phyloP scores from a whole-genome alignment of 2,113 vertebrate species.

The Notechis scutatus region DNA sequence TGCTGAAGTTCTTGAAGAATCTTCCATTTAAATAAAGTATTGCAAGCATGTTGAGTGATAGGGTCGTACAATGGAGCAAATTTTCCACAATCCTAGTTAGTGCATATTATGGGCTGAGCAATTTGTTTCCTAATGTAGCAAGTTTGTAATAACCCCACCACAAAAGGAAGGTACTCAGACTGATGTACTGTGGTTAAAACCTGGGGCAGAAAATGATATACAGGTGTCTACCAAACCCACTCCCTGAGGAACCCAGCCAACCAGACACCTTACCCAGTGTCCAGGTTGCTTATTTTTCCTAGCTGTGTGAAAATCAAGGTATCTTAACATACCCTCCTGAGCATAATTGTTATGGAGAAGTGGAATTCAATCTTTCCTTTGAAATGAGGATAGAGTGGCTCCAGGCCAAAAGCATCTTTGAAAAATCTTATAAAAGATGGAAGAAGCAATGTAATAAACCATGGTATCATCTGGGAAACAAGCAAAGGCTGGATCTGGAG shows the following conservation, averaged over 20 bases:
- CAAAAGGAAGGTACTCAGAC: not conserved
- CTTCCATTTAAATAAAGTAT: not conserved
- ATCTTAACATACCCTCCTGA: slow-evolving; percentile 10
- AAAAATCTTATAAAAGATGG: not conserved
- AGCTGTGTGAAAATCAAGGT: not conserved
- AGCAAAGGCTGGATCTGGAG: not conserved
- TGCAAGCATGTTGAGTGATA: not conserved
- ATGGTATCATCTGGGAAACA: not conserved
- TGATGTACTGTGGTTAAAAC: not conserved
- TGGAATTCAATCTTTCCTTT: not conserved
- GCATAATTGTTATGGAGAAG: not conserved
- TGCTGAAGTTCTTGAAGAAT: not conserved
- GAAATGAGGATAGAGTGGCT: not conserved
- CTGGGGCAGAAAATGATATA: not conserved
- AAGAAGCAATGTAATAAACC: not conserved
- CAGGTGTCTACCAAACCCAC: not conserved
- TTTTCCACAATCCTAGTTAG: not conserved
- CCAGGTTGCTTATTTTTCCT: not conserved
- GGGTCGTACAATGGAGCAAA: not conserved
- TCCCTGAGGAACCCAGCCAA: slow-evolving; percentile 5
- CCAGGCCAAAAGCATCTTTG: slow-evolving; percentile 3
- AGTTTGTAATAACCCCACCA: not conserved
- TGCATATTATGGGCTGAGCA: not conserved
- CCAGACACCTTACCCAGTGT: not conserved
- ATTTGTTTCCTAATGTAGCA: not conserved